Conservation (phyloP, 2,113 vertebrate species). For the Protobothrops flavoviridis region DNA sequence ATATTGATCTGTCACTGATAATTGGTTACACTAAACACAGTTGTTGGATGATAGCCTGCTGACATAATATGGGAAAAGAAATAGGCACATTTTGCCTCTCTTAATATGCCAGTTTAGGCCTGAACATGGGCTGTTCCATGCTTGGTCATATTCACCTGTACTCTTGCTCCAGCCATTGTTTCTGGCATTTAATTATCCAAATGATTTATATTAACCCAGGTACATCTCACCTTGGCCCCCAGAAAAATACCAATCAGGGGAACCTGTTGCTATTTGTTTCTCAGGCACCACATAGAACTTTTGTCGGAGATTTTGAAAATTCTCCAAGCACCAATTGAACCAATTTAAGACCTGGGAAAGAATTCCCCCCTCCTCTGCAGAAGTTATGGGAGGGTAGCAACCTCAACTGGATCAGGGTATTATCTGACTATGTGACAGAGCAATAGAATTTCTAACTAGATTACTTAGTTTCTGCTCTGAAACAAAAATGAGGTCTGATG, state of each 20-base stretch:
- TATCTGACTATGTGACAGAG: not conserved
- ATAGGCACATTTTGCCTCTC: not conserved
- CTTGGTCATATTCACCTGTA: not conserved
- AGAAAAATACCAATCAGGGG: not conserved
- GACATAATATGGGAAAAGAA: not conserved
- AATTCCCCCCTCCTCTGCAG: not conserved
- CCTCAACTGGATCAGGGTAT: not conserved
- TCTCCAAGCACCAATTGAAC: not conserved
- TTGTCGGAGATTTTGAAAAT: not conserved
- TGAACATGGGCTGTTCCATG: not conserved
- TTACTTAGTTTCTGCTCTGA: not conserved
- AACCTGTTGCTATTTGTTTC: not conserved
- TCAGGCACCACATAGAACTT: not conserved
- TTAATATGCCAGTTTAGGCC: not conserved
- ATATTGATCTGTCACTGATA: not conserved
- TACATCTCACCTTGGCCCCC: not conserved
- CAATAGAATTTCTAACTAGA: not conserved
- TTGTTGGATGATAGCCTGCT: not conserved
- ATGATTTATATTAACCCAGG: not conserved
- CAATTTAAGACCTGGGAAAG: not conserved
- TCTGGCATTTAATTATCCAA: not conserved
- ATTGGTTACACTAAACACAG: not conserved
- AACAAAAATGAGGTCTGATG: not conserved
- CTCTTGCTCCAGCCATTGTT: not conserved
- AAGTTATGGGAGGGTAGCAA: not conserved